Base-by-base conservation (phyloP, 2,888 invertebrate species). In the Mythimna loreyi region DNA sequence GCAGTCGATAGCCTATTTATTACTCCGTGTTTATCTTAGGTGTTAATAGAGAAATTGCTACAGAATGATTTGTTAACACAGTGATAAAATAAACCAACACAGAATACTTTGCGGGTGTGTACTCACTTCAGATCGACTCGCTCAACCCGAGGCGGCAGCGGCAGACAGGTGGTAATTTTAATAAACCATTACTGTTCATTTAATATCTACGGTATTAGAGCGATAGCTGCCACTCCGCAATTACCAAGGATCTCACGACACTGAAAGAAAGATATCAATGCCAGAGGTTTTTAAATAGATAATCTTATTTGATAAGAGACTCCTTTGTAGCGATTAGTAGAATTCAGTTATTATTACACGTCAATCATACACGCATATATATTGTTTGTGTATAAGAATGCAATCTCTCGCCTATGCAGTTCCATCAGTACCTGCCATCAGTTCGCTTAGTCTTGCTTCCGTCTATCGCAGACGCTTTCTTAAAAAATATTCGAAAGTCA, bases 241-340 rank as follows among this genome's bases (percentile, higher is more conserved):
- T 85, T 84, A 85, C 81, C 81, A 71, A 81, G 84, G 84, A 87
- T 88, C 86, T 87, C 89, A 85, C 88, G 81, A 85, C 86, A 95
- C 94, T 95, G 93, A 91, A 92, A 91, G 85, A 86, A 88, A 89
- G 85, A 90, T 92, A 92, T 88, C 89, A 92, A 89, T 84, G 89
- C 83, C 87, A 85, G 87, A 85, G 90, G 92, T 92, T 95, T 93
- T 92, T 93, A 95, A 93, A 88, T 87, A 91, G 93, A 93, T 94
- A 93, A 94, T 95, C 94, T 91, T 90, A 90, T 86, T 90, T 92
- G 95, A 95, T 95, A 95, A 95, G 91, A 85, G 86, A 84, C 83
- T 81, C 79, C 85, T 86, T 88, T 86, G 77, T 81, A 88, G 85
- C 86, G 92, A 94, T 94, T 94, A 94, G 86, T 89, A 87, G 86